Conservation (phyloP, 23 tunicate species). For the Ascidia mentula region DNA sequence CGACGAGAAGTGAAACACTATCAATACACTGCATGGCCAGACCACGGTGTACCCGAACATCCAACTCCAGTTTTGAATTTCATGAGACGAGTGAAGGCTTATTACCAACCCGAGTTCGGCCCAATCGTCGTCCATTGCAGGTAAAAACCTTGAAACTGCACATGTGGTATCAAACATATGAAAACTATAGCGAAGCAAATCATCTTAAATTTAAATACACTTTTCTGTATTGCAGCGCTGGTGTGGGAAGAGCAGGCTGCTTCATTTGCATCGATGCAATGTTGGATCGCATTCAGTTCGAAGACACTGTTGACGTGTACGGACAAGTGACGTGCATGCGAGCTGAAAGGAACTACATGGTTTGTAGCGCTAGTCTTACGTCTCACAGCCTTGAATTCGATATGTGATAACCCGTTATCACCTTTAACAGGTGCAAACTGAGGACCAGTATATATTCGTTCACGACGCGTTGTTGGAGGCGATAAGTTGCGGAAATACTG, state of each 20-base stretch:
- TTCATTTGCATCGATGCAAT: slow-evolving; percentile 89
- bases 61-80: slow-evolving; percentile 93
- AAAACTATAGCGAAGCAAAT: too few species aligned
- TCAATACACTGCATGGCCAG: slow-evolving; percentile 99
- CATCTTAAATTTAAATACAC: too few species aligned
- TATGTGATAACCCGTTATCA: not conserved
- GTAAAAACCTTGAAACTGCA: not conserved
- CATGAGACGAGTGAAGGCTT: slow-evolving; percentile 80
- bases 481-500: slow-evolving; percentile 88
- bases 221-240: slow-evolving; percentile 62
- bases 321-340: slow-evolving; percentile 98
- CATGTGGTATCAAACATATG: not conserved
- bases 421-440: slow-evolving; percentile 79
- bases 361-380: slow-evolving; percentile 1
- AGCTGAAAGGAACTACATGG: slow-evolving; percentile 97
- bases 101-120: slow-evolving; percentile 63
- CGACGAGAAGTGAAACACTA: slow-evolving; percentile 91
- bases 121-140: slow-evolving; percentile 97
- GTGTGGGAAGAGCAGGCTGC: slow-evolving; percentile 94
- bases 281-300: slow-evolving; percentile 79
- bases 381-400: not conserved
- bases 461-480: slow-evolving; percentile 98
- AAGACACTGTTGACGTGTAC: slow-evolving; percentile 81
- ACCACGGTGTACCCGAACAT: slow-evolving; percentile 98
- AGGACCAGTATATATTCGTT: slow-evolving; percentile 97